phyloP scores from a whole-genome alignment of 2,113 vertebrate genomes.

The Kobus ellipsiprymnus region DNA sequence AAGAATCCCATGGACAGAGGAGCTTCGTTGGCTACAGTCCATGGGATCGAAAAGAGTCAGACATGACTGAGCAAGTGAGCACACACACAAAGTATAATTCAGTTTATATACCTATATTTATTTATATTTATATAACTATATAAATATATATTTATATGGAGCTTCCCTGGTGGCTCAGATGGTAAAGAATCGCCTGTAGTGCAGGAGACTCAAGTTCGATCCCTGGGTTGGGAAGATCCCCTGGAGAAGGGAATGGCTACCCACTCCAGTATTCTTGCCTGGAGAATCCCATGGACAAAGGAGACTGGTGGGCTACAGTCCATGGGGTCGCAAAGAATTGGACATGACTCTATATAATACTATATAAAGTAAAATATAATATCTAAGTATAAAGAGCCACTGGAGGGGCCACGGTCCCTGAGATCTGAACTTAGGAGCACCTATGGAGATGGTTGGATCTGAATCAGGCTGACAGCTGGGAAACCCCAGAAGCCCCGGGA shows the following conservation, averaged over 20 bases:
- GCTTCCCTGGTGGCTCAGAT: not conserved
- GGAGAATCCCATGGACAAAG: not conserved
- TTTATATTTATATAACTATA: not conserved
- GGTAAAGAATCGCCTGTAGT: not conserved
- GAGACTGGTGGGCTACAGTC: not conserved
- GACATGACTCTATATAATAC: not conserved
- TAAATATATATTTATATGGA: not conserved
- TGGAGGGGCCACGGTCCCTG: not conserved
- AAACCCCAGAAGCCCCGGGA: not conserved
- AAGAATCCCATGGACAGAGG: not conserved
- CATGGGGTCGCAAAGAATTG: not conserved
- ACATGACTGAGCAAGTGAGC: not conserved
- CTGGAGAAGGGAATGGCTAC: not conserved
- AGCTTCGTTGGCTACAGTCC: not conserved
- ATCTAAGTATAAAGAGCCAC: not conserved
- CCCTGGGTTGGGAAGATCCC: not conserved
- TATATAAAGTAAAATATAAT: not conserved
- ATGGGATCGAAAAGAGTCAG: not conserved
- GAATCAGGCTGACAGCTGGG: not conserved
- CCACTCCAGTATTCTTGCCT: not conserved
- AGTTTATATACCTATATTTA: not conserved
- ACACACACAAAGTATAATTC: not conserved
- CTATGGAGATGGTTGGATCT: fast-evolving
- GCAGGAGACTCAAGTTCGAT: not conserved
- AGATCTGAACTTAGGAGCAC: not conserved